Base-by-base conservation (phyloP, 2,113 vertebrate genomes). In the Antechinus flavipes region DNA sequence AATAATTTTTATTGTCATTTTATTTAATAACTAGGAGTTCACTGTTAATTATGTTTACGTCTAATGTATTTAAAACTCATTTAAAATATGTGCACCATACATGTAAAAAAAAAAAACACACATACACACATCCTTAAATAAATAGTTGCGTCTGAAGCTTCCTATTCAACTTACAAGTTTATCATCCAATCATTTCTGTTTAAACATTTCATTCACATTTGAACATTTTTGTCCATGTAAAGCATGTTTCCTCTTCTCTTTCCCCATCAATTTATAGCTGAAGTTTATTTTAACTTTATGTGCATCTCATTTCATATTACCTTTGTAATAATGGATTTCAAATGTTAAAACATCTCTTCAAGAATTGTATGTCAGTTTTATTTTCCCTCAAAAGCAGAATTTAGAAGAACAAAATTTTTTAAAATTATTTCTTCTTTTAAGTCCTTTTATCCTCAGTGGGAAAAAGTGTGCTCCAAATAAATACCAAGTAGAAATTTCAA, bases 81-180 rank as follows among this genome's bases (percentile, higher is more conserved):
- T 93, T 92, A 95, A 96, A 95, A 91, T 55, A 3, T 30, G 84
- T 68, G 94, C 58, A 54, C 93, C 89, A 4, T 90, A 91, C 58
- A 55, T 35, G 93, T 25, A 95, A 54, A 35, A 24, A 7, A 1
- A 92, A 52, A 47, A 47, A 47, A n/a, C n/a, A n/a, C n/a, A n/a
- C n/a, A n/a, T n/a, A 47, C 47, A 49, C 0, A 10, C 50, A 52
- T 9, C n/a, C 89, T 35, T 10, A 91, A 90, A 30, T 90, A 58
- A 90, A 93, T 19, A 30, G 7, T 84, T 35, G 42, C 35, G 61
- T 90, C 90, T 91, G 4, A 95, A 95, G 76, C 92, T 76, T 56
- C 54, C 94, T 96, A 8, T 91, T 56, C 22, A 10, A 6, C 49
- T 50, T 84, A 26, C 8, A 27, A 42, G 46, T 95, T 89, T 92